phyloP scores from a whole-genome alignment of 2,797 vertebrate genomes.

The Chelidonichthys spinosus region DNA sequence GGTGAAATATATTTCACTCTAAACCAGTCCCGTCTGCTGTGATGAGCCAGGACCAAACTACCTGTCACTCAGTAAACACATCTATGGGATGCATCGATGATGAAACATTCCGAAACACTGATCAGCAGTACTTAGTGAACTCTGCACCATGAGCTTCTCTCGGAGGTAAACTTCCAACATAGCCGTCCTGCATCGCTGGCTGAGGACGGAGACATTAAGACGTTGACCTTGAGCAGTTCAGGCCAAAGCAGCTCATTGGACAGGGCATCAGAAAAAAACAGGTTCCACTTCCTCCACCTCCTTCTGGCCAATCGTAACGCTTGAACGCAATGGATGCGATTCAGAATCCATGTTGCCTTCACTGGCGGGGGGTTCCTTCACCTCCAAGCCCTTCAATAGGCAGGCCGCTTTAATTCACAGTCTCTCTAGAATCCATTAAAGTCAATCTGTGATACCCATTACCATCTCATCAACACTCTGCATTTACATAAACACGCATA shows the following conservation, averaged over 20 bases:
- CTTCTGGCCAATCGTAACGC: too few relatives aligned
- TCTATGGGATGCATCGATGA: background rate
- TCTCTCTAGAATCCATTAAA: constrained; percentile 73
- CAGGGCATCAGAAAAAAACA: too few relatives aligned
- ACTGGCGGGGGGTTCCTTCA: constrained; percentile 35
- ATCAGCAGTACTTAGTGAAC: background rate
- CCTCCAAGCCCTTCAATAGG: constrained; percentile 67
- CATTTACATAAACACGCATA: constrained; percentile 88
- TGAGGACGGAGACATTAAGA: too few relatives aligned
- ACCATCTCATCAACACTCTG: constrained; percentile 70
- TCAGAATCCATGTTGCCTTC: too few relatives aligned
- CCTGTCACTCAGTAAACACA: background rate
- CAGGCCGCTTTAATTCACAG: constrained; percentile 61
- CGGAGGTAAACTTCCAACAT: constrained; percentile 18
- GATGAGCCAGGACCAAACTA: background rate
- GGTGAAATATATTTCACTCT: background rate
- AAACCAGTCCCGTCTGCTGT: background rate
- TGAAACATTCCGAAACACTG: background rate
- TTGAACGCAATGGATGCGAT: too few relatives aligned
- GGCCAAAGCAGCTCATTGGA: too few relatives aligned
- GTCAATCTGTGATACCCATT: constrained; percentile 72
- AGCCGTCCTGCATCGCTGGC: background rate
- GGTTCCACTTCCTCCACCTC: too few relatives aligned
- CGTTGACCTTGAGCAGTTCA: too few relatives aligned
- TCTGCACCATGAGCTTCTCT: background rate